Evolutionary conservation across 2,113 vertebrate species (phyloP).

Genomic region (Gobius niger): DNA sequence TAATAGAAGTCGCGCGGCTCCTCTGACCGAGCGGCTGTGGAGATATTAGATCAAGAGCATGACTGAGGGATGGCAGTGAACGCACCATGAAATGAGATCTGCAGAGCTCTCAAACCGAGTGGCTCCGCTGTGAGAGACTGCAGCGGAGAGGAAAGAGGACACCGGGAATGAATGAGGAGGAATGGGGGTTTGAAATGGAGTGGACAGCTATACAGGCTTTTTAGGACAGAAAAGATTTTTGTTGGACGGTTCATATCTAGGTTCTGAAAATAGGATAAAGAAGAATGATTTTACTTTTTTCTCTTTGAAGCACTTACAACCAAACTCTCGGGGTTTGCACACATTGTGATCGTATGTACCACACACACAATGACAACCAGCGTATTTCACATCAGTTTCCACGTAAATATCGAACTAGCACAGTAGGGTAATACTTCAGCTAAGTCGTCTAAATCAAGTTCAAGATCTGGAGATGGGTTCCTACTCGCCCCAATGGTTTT

Average conservation of each 20-base stretch:
- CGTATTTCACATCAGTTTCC: too few relatives aligned
- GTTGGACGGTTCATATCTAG: too few relatives aligned
- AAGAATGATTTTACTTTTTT: too few relatives aligned
- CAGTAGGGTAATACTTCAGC: too few relatives aligned
- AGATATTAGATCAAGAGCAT: constrained; percentile 30
- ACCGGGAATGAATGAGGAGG: not conserved
- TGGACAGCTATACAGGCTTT: constrained; percentile 1
- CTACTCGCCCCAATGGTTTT: too few relatives aligned
- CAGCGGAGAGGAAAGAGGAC: constrained; percentile 2
- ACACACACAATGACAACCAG: too few relatives aligned
- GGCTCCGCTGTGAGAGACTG: not conserved
- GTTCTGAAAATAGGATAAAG: too few relatives aligned
- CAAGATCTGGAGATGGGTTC: too few relatives aligned
- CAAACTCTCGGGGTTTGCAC: too few relatives aligned
- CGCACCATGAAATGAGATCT: constrained; percentile 57
- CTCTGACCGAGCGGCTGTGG: constrained; percentile 1
- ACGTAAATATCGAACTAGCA: too few relatives aligned
- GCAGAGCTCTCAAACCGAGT: constrained; percentile 44
- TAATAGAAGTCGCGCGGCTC: constrained; percentile 5
- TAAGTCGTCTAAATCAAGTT: too few relatives aligned
- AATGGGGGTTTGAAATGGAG: constrained; percentile 1
- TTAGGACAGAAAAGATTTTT: not conserved
- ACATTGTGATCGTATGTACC: accelerated
- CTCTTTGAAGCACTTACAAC: too few relatives aligned
- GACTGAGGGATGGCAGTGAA: constrained; percentile 36